Evolutionary conservation across 2,113 vertebrate genomes (phyloP), one percentile per base, ranked within the genome.

Genomic region (Bubo bubo): DNA sequence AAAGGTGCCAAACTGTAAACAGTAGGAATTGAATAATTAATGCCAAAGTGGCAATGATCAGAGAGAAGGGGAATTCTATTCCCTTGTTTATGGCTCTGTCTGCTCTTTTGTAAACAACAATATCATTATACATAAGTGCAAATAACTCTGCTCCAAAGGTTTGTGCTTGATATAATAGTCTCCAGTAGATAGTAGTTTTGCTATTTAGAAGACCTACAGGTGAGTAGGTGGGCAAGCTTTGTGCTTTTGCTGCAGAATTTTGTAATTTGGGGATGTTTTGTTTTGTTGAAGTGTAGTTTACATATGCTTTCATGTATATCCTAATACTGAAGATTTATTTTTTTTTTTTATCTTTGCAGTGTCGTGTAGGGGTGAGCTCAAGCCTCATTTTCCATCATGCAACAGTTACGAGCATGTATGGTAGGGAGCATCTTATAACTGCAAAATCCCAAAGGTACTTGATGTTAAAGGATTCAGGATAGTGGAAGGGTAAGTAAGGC

Each of bases 1-100:
- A 60, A 89, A 84, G 32, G 41, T 92, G 53, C 39, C 71, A 70
- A 93, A 60, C 66, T 75, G 41, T 56, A 86, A 92, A 75, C 34
- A 49, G 14, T 45, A 62, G 39, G 53, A 95, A 34, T 28, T 95
- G 52, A 88, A 92, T 95, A 88, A 92, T 96, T 94, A 75, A 89
- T 95, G 50, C 14, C 3, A 4, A 80, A 88, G 39, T 83, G 60
- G 63, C 67, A 67, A 21, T 91, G 68, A 73, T 0, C 0, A 71
- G 68, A 76, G 82, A 95, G 37, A 73, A 83, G 59, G 12, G 10
- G 37, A 83, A 49, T 88, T 35, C 37, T 87, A 8, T 74, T 95
- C 50, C 52, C 45, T 82, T 72, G 66, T 58, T 90, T 70, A 45
- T 82, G 70, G 10, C 17, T 82, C 32, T 62, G 6, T 82, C 60